Base-by-base conservation (phyloP, 1,140 invertebrate genomes). In the Leptonema lineaticorne region DNA sequence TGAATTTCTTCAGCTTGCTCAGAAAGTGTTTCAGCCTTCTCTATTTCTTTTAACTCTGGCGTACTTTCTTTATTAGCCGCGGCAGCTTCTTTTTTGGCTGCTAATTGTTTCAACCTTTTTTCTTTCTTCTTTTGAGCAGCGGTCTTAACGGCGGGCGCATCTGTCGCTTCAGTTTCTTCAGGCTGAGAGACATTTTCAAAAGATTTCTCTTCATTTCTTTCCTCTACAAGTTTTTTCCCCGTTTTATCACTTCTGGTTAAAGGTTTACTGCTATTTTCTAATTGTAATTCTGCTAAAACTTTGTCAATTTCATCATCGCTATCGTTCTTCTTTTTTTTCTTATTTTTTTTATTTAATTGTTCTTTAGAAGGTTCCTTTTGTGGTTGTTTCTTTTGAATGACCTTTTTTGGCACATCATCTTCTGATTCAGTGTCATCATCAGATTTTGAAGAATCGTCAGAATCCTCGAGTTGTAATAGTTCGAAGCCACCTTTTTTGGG, bases 121-220 rank as follows among this genome's bases (percentile, higher is more conserved):
- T 93, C 91, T 75, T 92, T 93, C 73, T 92, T 93, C 77, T 93
- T 93, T 75, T 92, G 90, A 14, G 92, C 91, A 18, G 92, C 90
- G 22, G 90, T 88, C 81, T 93, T 94, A 20, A 93, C 86, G 9
- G 89, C 90, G 27, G 81, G 74, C 63, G 82, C 85, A 65, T 84
- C 86, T 30, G 87, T 86, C 68, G 82, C 84, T 50, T 85, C 85
- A 67, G 74, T 78, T 58, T 83, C 83, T 62, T 81, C 79, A 41
- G 78, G 77, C 53, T 81, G 76, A 65, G 70, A 75, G 24, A 76
- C 79, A 60, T 79, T 75, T 82, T 78, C 67, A 77, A n/a, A 79
- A 83, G 76, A 70, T 72, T 63, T 74, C 81, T 84, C 76, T 80
- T 84, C 41, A 74, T 81, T 78, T 74, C 83, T 80, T 74, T 82